phyloP scores from a whole-genome alignment of 2,888 invertebrate species.

The Xiphydria camelus region DNA sequence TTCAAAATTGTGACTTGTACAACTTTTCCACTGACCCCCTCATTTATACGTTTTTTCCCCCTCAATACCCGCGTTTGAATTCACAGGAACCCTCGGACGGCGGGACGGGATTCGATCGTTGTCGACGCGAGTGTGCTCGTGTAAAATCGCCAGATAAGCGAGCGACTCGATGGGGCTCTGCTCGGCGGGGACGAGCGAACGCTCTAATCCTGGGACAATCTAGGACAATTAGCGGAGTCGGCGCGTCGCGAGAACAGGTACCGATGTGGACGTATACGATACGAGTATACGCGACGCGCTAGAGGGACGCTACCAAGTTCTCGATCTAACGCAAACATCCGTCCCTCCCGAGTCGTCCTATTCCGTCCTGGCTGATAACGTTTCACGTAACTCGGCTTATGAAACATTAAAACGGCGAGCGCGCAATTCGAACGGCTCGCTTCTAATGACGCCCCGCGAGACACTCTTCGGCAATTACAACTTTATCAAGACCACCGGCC shows the following conservation, averaged over 20 bases:
- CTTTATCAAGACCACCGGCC: constrained; percentile 2
- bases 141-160: no score
- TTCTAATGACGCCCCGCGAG: constrained; percentile 6
- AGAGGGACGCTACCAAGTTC: background rate
- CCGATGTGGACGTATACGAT: no score
- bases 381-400: constrained; percentile 2
- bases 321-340: constrained; percentile 7
- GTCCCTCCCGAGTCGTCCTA: background rate
- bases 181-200: no score
- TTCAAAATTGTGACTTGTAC: no score
- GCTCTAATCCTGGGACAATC: background rate
- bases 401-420: constrained; percentile 4
- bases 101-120: no score
- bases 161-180: no score
- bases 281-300: background rate
- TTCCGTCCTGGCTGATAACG: background rate
- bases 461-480: constrained; percentile 5
- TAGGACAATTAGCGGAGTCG: background rate
- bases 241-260: background rate
- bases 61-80: no score
- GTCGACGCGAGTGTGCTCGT: no score
- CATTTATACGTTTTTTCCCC: no score
- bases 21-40: no score
- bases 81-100: no score
- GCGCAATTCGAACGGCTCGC: no score